These are phyloP conservation scores for Heterodera carotae DNA, from an alignment of 1,140 invertebrate species.

Conservation along the genomic window DNA sequence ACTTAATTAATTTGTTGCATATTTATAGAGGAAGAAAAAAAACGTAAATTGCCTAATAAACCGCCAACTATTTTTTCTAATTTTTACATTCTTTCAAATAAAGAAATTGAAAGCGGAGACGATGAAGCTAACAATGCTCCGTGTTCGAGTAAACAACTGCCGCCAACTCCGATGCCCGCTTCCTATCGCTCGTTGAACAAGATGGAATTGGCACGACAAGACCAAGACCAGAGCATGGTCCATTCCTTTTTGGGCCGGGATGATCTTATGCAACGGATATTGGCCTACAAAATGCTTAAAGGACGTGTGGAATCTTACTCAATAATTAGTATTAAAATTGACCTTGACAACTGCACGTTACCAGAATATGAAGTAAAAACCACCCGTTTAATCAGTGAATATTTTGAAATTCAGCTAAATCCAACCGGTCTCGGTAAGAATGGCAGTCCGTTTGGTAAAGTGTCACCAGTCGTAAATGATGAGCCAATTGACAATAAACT, in stretches of 20 bases:
- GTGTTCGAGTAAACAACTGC: slow-evolving; percentile 27
- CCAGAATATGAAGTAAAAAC: slow-evolving; percentile 33
- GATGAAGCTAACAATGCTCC: slow-evolving; percentile 16
- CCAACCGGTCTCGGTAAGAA: not conserved
- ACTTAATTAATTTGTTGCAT: too few species aligned
- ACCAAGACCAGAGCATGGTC: slow-evolving; percentile 38
- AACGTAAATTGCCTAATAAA: too few species aligned
- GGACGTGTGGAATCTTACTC: slow-evolving; percentile 35
- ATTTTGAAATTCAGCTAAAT: not conserved
- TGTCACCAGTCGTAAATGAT: not conserved
- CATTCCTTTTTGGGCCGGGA: slow-evolving; percentile 30
- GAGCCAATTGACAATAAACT: not conserved
- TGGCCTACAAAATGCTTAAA: slow-evolving; percentile 36
- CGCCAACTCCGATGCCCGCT: slow-evolving; percentile 30
- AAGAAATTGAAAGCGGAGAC: slow-evolving; percentile 10
- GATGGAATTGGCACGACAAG: slow-evolving; percentile 25
- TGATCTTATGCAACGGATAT: slow-evolving; percentile 34
- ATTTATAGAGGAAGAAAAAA: too few species aligned
- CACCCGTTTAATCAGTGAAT: not conserved
- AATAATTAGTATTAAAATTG: slow-evolving; percentile 32
- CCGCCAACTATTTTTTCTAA: too few species aligned
- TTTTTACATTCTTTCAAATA: not conserved
- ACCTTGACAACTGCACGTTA: slow-evolving; percentile 31
- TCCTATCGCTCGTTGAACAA: slow-evolving; percentile 23
- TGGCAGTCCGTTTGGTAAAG: not conserved